A percentile compares a stretch with the other conserved stretches of the same genome.
Conservation (phyloP, 2,113 vertebrate genomes). For the Pachyramphus minor region DNA sequence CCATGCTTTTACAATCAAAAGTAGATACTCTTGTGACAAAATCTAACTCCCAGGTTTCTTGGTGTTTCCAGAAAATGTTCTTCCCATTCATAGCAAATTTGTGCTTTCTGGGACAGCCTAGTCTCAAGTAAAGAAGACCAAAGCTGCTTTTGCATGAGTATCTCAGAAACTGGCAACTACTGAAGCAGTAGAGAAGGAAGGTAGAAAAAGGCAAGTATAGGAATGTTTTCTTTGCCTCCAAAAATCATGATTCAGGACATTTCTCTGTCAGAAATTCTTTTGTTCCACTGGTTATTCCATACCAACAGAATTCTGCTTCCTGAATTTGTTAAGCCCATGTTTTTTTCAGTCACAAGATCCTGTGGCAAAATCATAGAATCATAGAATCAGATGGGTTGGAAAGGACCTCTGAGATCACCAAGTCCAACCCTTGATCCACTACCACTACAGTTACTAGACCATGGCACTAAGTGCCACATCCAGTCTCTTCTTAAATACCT, state of each 20-base stretch:
- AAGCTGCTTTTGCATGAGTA: not conserved
- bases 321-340: not conserved
- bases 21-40: not conserved
- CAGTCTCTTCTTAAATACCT: no score
- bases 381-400: no score
- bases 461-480: no score
- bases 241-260: not conserved
- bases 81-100: not conserved
- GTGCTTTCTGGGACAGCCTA: not conserved
- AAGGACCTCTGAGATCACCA: no score
- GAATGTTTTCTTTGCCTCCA: not conserved
- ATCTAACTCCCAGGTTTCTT: not conserved
- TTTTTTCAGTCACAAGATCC: not conserved
- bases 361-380: no score
- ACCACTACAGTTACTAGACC: no score
- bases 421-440: no score
- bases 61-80: not conserved
- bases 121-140: not conserved
- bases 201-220: not conserved
- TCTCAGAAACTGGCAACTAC: not conserved
- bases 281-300: not conserved
- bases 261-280: not conserved
- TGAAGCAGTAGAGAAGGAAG: not conserved
- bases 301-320: not conserved
- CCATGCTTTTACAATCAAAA: not conserved